Percentiles rank a stretch among this genome's conserved stretches.
phyloP scores from a whole-genome alignment of 2,888 invertebrate species.

The Psylliodes chrysocephalus region DNA sequence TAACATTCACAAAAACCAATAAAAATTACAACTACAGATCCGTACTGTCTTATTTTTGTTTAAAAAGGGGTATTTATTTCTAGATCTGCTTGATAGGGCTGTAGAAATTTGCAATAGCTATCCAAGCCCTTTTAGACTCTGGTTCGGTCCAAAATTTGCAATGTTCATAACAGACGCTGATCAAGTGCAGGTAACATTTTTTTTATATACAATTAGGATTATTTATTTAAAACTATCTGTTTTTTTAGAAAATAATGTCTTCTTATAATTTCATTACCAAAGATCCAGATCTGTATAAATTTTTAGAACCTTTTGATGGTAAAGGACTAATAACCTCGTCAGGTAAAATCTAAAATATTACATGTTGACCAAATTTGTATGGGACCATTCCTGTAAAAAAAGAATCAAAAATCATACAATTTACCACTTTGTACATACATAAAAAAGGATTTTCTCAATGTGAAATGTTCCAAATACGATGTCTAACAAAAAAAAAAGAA shows the following conservation, averaged over 20 bases:
- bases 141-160: conserved; percentile 48
- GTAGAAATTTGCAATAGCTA: conserved; percentile 36
- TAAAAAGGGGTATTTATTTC: no score
- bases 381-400: no score
- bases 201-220: neutral
- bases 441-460: no score
- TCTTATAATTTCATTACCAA: conserved; percentile 46
- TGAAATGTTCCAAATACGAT: no score
- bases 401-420: no score
- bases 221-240: neutral
- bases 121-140: conserved; percentile 47
- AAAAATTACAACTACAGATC: no score
- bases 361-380: no score
- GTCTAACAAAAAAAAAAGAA: no score
- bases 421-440: no score
- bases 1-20: no score
- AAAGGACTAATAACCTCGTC: conserved; percentile 48
- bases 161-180: conserved; percentile 44
- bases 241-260: conserved; percentile 48
- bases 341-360: no score
- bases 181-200: conserved; percentile 46
- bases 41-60: no score
- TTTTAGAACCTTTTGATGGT: conserved; percentile 47
- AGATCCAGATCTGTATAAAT: conserved; percentile 46
- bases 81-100: conserved; percentile 45